phyloP scores from a whole-genome alignment of 2,113 vertebrate species.

The Ptyas mucosa region DNA sequence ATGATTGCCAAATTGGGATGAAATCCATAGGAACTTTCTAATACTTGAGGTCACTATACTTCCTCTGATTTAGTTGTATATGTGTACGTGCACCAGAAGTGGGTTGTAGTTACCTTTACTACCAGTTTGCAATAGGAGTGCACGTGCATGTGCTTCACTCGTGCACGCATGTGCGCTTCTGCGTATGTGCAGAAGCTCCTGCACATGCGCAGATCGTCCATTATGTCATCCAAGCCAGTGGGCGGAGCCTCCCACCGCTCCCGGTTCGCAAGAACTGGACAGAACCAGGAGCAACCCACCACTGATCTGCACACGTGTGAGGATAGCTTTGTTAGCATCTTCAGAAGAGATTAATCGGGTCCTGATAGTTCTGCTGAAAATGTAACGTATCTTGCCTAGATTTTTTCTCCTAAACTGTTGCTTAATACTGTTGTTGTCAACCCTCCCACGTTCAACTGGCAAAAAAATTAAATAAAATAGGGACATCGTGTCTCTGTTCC shows the following conservation, averaged over 20 bases:
- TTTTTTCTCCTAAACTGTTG: constrained; percentile 18
- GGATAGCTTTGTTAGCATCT: constrained; percentile 1
- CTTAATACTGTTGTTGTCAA: neutral
- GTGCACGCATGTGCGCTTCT: too few species aligned
- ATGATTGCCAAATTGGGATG: constrained; percentile 10
- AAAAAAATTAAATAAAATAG: neutral
- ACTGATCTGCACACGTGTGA: neutral
- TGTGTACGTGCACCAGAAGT: too few species aligned
- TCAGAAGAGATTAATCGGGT: constrained; percentile 14
- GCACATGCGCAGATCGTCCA: too few species aligned
- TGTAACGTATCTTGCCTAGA: constrained; percentile 16
- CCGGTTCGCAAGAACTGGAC: too few species aligned
- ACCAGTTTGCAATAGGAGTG: too few species aligned
- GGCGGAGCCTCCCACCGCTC: too few species aligned
- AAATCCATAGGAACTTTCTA: constrained; percentile 22
- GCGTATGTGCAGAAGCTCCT: too few species aligned
- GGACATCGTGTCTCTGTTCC: neutral
- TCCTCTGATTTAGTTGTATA: neutral
- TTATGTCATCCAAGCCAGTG: too few species aligned
- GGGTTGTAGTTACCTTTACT: too few species aligned
- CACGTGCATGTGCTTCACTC: too few species aligned
- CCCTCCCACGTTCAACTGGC: neutral
- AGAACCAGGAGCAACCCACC: too few species aligned
- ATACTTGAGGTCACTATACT: neutral
- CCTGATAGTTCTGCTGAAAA: constrained; percentile 11